phyloP scores from a whole-genome alignment of 2,797 vertebrate genomes.

The Cyclura pinguis region DNA sequence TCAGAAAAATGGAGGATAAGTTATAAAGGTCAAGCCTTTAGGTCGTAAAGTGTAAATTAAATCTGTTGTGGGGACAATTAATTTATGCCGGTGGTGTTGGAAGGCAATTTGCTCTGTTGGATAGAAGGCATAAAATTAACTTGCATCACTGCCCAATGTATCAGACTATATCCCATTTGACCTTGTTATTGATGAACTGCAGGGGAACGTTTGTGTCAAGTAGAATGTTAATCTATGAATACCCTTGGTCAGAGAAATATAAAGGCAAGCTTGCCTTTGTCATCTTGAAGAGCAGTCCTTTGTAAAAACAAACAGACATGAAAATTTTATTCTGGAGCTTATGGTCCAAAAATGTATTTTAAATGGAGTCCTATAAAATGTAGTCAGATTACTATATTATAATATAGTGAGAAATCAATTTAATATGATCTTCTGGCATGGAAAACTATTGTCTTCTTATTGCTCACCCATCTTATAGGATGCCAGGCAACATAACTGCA shows the following conservation, averaged over 20 bases:
- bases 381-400: neutral
- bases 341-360: neutral
- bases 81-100: constrained; percentile 30
- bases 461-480: neutral
- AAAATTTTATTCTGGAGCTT: neutral
- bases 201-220: neutral
- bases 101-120: constrained; percentile 36
- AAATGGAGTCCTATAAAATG: neutral
- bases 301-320: neutral
- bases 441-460: neutral
- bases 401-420: neutral
- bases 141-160: constrained; percentile 25
- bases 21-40: constrained; percentile 44
- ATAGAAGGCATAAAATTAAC: constrained; percentile 20
- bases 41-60: constrained; percentile 40
- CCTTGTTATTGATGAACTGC: constrained; percentile 33
- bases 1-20: constrained; percentile 6
- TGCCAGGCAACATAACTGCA: neutral
- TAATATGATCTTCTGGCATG: neutral
- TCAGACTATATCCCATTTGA: constrained; percentile 34
- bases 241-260: neutral
- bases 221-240: constrained; percentile 12
- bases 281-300: constrained; percentile 1
- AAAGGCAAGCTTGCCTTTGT: constrained; percentile 8
- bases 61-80: constrained; percentile 23